phyloP scores from a whole-genome alignment of 2,113 vertebrate species.

The Hippoglossus stenolepis region DNA sequence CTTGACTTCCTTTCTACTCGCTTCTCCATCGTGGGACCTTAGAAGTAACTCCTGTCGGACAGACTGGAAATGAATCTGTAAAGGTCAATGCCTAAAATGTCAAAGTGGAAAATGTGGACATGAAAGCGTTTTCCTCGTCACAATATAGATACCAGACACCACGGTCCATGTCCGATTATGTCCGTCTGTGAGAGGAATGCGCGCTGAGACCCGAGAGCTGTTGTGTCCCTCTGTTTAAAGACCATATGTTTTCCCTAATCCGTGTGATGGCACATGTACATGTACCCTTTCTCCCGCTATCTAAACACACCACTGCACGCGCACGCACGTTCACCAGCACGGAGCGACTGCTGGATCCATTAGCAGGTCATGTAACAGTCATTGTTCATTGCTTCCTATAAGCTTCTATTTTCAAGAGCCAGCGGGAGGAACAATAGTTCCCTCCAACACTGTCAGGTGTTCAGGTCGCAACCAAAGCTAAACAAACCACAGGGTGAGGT shows the following conservation, averaged over 20 bases:
- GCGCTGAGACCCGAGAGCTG: constrained; percentile 10
- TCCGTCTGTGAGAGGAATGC: constrained; percentile 38
- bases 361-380: constrained; percentile 84
- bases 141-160: constrained; percentile 57
- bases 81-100: constrained; percentile 10
- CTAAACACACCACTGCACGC: constrained; percentile 26
- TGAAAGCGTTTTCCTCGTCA: constrained; percentile 31
- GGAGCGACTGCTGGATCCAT: constrained; percentile 79
- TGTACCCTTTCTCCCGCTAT: constrained; percentile 5
- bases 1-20: constrained; percentile 27
- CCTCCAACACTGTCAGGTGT: constrained; percentile 67
- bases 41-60: constrained; percentile 10
- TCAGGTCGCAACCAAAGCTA: constrained; percentile 42
- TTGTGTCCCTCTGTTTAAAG: constrained; percentile 28
- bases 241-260: constrained; percentile 49
- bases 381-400: constrained; percentile 85
- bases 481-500: constrained; percentile 55
- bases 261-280: constrained; percentile 13
- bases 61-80: constrained; percentile 27
- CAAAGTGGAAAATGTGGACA: constrained; percentile 30
- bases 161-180: constrained; percentile 31
- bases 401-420: constrained; percentile 79
- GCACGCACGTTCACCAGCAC: neutral
- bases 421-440: constrained; percentile 70
- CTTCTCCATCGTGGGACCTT: constrained; percentile 35